Percentiles rank a stretch among this genome's conserved stretches.
Evolutionary conservation across 2,888 invertebrate species (phyloP).

Genomic region (Pristionchus exspectatus): DNA sequence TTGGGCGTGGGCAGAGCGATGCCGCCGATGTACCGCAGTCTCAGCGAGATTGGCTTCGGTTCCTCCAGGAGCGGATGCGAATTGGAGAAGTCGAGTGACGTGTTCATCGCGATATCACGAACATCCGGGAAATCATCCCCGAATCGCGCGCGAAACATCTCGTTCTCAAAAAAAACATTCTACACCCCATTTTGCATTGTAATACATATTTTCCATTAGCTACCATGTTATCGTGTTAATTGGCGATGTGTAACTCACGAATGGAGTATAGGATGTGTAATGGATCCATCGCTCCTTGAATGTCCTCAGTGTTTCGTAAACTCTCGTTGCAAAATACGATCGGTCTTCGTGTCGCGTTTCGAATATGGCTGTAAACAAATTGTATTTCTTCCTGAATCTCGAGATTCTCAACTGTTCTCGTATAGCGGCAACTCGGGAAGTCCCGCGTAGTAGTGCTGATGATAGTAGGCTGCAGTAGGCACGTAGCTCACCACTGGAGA

Average conservation of each 20-base stretch:
- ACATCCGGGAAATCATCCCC: slow-evolving; percentile 2
- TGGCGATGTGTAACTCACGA: neutral
- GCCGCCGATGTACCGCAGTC: slow-evolving; percentile 21
- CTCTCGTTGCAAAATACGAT: neutral
- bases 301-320: neutral
- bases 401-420: slow-evolving; percentile 10
- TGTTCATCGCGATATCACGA: neutral
- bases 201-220: no score
- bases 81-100: neutral
- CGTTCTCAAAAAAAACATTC: no score
- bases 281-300: neutral
- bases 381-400: neutral
- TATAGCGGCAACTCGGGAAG: slow-evolving; percentile 1
- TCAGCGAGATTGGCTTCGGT: neutral
- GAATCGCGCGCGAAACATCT: neutral
- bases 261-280: no score
- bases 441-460: neutral
- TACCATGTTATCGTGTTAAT: no score
- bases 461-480: neutral
- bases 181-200: no score
- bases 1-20: neutral
- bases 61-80: slow-evolving; percentile 29
- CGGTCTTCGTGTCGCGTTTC: neutral
- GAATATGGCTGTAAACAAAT: neutral
- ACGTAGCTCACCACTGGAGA: slow-evolving; percentile 4